Evolutionary conservation across 2,113 vertebrate species (phyloP).

Genomic region (Rhinopithecus roxellana): DNA sequence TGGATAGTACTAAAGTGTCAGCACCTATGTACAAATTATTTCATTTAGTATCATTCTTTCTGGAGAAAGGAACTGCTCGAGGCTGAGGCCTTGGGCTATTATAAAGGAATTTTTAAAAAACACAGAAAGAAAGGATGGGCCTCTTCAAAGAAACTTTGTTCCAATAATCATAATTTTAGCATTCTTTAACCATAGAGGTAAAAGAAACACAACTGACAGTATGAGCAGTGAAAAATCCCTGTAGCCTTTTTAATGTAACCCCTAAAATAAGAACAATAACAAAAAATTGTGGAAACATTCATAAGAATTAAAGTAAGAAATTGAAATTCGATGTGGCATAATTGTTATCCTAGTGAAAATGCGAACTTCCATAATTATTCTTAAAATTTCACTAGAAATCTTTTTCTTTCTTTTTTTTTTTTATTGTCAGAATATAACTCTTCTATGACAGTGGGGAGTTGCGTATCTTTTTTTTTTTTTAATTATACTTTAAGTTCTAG

Average conservation of each 20-base stretch:
- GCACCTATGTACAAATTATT: neutral
- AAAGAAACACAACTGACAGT: neutral
- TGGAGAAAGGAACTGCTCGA: neutral
- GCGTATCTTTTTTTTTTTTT: no score
- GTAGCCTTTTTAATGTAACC: neutral
- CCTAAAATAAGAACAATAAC: neutral
- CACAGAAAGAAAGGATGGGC: fast-evolving
- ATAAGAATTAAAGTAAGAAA: neutral
- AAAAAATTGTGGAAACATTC: neutral
- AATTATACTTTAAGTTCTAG: no score
- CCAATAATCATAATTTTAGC: neutral
- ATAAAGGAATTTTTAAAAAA: neutral
- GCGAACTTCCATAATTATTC: neutral
- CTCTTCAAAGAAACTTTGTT: neutral
- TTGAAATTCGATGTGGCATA: neutral
- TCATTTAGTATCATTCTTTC: neutral
- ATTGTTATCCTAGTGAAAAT: neutral
- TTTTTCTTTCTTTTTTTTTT: neutral
- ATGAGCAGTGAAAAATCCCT: neutral
- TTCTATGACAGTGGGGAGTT: no score
- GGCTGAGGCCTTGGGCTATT: neutral
- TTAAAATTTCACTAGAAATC: neutral
- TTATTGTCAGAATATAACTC: no score
- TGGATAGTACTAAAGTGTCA: neutral
- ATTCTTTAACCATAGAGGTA: neutral